Evolutionary conservation across 2,113 vertebrate genomes (phyloP), one percentile per base, ranked within the genome.

Genomic region (Rhinopomastus cyanomelas): DNA sequence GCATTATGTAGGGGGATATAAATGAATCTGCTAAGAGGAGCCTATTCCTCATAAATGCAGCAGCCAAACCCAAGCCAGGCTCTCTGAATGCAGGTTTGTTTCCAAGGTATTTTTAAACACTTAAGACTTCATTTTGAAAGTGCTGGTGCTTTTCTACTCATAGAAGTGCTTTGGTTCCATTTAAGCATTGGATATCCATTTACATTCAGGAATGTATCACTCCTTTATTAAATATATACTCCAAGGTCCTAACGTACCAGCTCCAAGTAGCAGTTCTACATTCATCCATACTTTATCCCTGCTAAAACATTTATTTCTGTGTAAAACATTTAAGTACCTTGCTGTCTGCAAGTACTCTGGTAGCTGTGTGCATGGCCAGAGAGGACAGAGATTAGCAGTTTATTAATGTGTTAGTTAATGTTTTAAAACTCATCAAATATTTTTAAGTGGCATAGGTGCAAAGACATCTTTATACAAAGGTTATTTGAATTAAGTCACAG

Each of bases 401-500:
- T 95, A 95, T 95, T 97, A 95, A 92, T 92, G 62, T 85, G 87
- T 90, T 96, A 95, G 94, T 96, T 97, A 93, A 96, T 92, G 75
- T 93, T 96, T 97, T 71, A 96, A 97, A 97, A 85, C 92, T 92
- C 83, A 92, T 85, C 87, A 92, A 76, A 93, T 90, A 83, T 93
- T 96, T 94, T 94, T 53, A 92, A 84, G 90, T 95, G 66, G 62
- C 89, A 80, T 49, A 75, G 74, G 80, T 93, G 53, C 8, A 62
- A 80, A 87, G 27, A 42, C 7, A 26, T 69, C 32, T 85, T 91
- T 25, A 66, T 66, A 42, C 6, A 66, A 92, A 96, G 68, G 57
- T 92, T 2, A 94, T 96, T 96, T 90, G 44, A 85, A 94, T 86
- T 95, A 94, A 95, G 83, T n/a, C n/a, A n/a, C n/a, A n/a, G n/a